Evolutionary conservation across 2,113 vertebrate species (phyloP).

Genomic region (Bambusicola thoracicus): DNA sequence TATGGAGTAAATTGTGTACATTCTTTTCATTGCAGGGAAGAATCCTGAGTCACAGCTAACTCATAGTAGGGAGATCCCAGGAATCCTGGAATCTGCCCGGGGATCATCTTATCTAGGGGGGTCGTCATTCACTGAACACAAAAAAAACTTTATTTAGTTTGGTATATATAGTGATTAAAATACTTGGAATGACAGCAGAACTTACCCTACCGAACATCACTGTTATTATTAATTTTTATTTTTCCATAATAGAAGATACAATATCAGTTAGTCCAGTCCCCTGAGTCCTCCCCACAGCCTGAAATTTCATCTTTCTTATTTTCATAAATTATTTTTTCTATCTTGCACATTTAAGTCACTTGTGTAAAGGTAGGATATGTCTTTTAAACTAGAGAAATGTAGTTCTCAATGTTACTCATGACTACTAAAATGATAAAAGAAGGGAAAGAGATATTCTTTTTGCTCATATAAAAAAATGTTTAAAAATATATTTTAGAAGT

Average conservation of each 20-base stretch:
- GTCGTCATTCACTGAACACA: background rate
- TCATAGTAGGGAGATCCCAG: too few species aligned
- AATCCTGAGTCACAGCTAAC: too few species aligned
- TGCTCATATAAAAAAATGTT: background rate
- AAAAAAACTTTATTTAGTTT: background rate
- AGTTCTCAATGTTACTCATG: background rate
- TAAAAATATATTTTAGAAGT: background rate
- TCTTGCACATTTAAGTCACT: background rate
- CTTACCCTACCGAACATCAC: fast-evolving
- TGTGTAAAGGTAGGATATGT: background rate
- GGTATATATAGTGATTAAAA: background rate
- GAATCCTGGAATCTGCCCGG: too few species aligned
- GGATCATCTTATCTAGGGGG: too few species aligned
- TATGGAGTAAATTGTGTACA: background rate
- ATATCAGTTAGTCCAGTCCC: background rate
- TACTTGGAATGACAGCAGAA: background rate
- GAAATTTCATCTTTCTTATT: background rate
- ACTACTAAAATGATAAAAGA: background rate
- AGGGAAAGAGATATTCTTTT: background rate
- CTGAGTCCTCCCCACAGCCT: background rate
- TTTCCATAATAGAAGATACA: background rate
- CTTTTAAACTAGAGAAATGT: background rate
- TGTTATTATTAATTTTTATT: background rate
- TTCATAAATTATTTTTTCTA: background rate
- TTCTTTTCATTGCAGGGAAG: background rate